These are phyloP conservation scores for Silurus aristotelis DNA, from an alignment of 2,797 vertebrate genomes.

Conservation along the genomic window DNA sequence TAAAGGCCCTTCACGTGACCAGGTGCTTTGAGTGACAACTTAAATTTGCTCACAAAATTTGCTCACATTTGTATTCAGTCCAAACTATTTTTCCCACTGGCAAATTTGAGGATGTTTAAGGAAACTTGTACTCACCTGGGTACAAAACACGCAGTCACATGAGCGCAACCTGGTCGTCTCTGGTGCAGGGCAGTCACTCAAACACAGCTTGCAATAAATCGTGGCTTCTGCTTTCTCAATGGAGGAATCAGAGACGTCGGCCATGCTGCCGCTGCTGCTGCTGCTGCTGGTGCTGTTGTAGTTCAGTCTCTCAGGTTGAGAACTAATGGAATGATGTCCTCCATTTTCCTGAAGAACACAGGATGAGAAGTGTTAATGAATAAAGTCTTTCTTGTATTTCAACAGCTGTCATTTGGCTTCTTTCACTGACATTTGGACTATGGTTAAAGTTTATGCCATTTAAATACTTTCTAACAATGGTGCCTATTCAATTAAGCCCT, in stretches of 20 bases:
- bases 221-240: slow-evolving; percentile 27
- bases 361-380: background rate
- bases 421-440: background rate
- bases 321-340: slow-evolving; percentile 52
- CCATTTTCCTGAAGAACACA: slow-evolving; percentile 72
- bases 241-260: slow-evolving; percentile 53
- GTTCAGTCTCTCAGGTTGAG: slow-evolving; percentile 68
- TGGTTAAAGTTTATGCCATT: background rate
- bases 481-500: background rate
- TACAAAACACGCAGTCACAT: slow-evolving; percentile 90
- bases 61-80: background rate
- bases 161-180: slow-evolving; percentile 82
- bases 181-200: slow-evolving; percentile 80
- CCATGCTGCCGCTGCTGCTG: slow-evolving; percentile 59
- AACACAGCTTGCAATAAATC: slow-evolving; percentile 88
- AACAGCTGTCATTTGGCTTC: background rate
- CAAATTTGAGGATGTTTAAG: background rate
- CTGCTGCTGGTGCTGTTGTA: slow-evolving; percentile 50
- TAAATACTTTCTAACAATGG: background rate
- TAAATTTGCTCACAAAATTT: background rate
- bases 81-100: background rate
- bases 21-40: background rate
- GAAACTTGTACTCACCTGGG: slow-evolving; percentile 68
- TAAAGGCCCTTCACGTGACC: background rate
- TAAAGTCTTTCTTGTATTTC: background rate